phyloP scores from a whole-genome alignment of 2,113 vertebrate genomes.

The Ailuropoda melanoleuca region DNA sequence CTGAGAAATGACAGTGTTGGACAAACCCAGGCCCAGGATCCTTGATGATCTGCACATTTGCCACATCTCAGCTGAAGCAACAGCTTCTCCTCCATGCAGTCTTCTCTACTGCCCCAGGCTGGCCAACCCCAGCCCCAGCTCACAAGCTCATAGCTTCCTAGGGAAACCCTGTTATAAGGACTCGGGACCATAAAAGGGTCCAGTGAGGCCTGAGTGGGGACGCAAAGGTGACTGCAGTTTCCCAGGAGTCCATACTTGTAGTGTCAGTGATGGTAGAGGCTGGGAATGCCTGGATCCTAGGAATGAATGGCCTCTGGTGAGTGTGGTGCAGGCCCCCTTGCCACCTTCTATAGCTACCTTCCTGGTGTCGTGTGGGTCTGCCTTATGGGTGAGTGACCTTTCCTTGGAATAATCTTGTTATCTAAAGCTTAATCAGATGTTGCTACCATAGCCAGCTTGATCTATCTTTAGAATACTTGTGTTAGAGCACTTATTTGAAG shows the following conservation, averaged over 20 bases:
- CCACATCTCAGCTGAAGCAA: background rate
- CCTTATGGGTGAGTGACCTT: background rate
- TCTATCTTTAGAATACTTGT: background rate
- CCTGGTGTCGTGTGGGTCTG: background rate
- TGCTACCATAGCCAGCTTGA: background rate
- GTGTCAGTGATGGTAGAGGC: accelerated
- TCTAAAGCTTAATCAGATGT: background rate
- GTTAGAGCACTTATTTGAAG: background rate
- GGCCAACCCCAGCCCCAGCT: accelerated
- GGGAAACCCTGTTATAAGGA: background rate
- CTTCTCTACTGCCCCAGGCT: background rate
- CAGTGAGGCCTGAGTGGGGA: background rate
- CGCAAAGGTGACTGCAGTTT: background rate
- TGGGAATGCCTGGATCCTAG: background rate
- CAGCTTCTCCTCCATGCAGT: background rate
- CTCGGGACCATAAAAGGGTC: background rate
- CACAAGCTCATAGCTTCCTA: background rate
- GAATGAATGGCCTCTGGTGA: background rate
- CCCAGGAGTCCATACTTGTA: background rate
- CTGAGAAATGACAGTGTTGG: background rate
- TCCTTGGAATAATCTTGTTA: background rate
- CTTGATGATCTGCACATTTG: background rate
- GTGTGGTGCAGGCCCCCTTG: background rate
- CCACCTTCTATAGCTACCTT: background rate
- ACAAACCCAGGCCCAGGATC: background rate